Evolutionary conservation across 2,797 vertebrate genomes (phyloP), one percentile per base, ranked within the genome.

Genomic region (Falco berigora): DNA sequence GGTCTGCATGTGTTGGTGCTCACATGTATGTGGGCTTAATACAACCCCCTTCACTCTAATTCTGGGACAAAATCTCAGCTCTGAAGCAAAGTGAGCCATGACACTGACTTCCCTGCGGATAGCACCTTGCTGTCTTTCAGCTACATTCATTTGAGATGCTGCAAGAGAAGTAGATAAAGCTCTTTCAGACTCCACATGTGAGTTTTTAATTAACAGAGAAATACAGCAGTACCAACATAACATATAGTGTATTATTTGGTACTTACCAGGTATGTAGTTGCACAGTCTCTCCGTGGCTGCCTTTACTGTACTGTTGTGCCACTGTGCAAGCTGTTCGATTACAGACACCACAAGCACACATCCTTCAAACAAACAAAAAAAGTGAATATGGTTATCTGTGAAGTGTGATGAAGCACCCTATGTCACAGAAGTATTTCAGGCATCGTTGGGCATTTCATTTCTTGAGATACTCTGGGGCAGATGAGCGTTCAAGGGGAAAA

Each of bases 191-290:
- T 71, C 56, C 49, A 34, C 4, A 5, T 38, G 50, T 1, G 20
- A 71, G 40, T 79, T 86, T 68, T 88, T 92, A 83, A 95, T 89
- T 73, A 96, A 58, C 47, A 73, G 77, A 53, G 81, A 85, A 85
- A 34, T 32, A 34, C 14, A 68, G 66, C 50, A 77, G 42, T n/a
- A 61, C 27, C 32, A 34, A 10, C 19, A 5, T 0, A 30, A 88
- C 87, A 94, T 61, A 77, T 52, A 83, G 89, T 0, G 0, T 4
- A 63, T 79, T 68, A 73, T 34, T 80, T 76, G 61, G 30, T 74
- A 94, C 87, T 97, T 93, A 98, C 98, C 98, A 66, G 98, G 98
- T 92, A 98, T 85, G 94, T 98, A 98, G 93, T 92, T 90, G 95
- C 98, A 98, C 40, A 98, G 82, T 66, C 86, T 97, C 77, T 97